Evolutionary conservation across 2,888 invertebrate species (phyloP).

Genomic region (Ophraella communa): DNA sequence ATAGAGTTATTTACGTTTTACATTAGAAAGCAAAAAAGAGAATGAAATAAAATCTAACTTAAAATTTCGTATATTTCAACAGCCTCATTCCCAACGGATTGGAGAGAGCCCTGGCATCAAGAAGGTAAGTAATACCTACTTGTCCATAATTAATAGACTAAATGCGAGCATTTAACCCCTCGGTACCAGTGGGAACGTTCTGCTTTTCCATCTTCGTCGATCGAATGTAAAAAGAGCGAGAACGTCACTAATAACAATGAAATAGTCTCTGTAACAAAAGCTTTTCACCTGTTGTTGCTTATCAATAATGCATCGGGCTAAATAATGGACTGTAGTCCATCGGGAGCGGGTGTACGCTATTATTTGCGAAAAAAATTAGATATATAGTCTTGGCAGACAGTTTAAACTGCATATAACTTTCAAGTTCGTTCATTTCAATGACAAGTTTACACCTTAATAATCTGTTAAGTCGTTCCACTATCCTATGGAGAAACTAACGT

Average conservation of each 20-base stretch:
- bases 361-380: constrained; percentile 27
- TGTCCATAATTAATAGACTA: constrained; percentile 56
- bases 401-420: too few species aligned
- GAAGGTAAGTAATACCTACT: constrained; percentile 59
- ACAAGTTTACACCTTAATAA: too few species aligned
- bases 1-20: constrained; percentile 16
- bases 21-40: constrained; percentile 11
- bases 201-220: constrained; percentile 13
- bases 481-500: too few species aligned
- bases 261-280: constrained; percentile 41
- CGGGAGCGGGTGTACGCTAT: constrained; percentile 36
- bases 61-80: constrained; percentile 48
- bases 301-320: constrained; percentile 53
- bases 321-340: constrained; percentile 54
- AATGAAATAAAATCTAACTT: too few species aligned
- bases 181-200: constrained; percentile 29
- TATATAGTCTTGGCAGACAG: background rate
- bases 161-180: constrained; percentile 58
- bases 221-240: constrained; percentile 5
- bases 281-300: constrained; percentile 53
- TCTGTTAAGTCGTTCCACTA: too few species aligned
- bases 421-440: too few species aligned
- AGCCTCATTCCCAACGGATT: constrained; percentile 56
- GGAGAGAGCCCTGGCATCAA: constrained; percentile 61
- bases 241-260: constrained; percentile 21